These are phyloP conservation scores for Dicaeum eximium DNA, from an alignment of 2,113 vertebrate genomes.

Conservation along the genomic window DNA sequence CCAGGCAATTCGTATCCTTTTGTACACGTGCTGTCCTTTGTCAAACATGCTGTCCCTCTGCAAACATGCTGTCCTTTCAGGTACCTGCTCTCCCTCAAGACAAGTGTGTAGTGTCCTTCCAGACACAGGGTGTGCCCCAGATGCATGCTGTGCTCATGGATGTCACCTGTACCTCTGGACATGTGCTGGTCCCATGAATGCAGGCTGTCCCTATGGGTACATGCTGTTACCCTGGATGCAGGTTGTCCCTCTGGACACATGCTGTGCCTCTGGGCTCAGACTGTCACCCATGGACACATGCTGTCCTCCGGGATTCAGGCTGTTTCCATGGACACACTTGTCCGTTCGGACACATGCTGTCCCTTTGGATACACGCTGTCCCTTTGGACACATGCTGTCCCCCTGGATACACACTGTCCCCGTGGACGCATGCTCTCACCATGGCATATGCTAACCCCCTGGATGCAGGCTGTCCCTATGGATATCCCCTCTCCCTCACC, in stretches of 20 bases:
- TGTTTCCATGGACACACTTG: background rate
- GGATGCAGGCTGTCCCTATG: background rate
- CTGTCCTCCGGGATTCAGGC: background rate
- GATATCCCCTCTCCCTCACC: background rate
- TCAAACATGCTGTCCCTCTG: background rate
- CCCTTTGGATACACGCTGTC: background rate
- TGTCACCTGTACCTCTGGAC: background rate
- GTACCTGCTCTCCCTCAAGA: background rate
- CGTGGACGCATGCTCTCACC: rapidly evolving
- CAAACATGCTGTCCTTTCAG: background rate
- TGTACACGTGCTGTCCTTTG: background rate
- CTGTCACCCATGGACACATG: background rate
- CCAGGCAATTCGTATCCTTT: background rate
- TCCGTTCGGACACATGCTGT: background rate
- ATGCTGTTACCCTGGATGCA: background rate
- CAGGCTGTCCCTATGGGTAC: background rate
- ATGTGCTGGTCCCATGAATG: background rate
- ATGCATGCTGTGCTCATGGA: background rate
- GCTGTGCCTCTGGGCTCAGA: background rate
- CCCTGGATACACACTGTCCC: rapidly evolving
- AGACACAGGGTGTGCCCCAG: background rate
- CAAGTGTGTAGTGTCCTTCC: background rate
- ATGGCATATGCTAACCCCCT: background rate
- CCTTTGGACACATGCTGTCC: rapidly evolving
- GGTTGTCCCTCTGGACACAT: background rate